Evolutionary conservation across 1,140 invertebrate genomes (phyloP), one percentile per base, ranked within the genome.

Genomic region (Bombyx mandarina): DNA sequence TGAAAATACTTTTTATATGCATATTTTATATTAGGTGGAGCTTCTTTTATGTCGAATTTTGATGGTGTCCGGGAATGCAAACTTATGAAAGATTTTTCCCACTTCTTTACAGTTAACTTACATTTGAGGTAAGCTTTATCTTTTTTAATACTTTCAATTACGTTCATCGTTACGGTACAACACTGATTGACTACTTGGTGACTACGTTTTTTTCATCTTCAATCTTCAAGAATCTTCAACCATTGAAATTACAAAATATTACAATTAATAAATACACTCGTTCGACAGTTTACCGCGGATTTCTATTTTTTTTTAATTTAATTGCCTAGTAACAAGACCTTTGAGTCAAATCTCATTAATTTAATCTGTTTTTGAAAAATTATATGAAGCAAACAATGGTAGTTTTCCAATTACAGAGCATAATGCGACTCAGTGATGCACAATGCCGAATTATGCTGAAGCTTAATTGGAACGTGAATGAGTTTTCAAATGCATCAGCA

Each of bases 1-100:
- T 93, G 90, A 87, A 93, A 95, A 79, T 96, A 96, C 65, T 91
- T 92, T 82, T 93, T 94, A 66, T 96, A 96, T 0, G 94, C 93
- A 71, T 93, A 89, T 69, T 91, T 90, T 48, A 95, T 93, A 56
- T 91, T 89, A 45, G 83, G 71, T 18, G 92, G 90, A 26, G 94
- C 94, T 79, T 91, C 91, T 68, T 91, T 91, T 48, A 96, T 95
- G 74, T 96, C 94, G 77, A 92, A 90, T 92, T 94, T 95, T 1
- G 91, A 93, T 2, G 94, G 94, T 62, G 91, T 90, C 22, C 93
- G 88, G 49, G 90, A 90, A 78, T 92, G 77, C 66, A 90, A 90
- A 67, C 91, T 90, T 69, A 91, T 93, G 72, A 95, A 95, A 49
- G 93, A 88, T 66, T 91, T 93, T 82, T 95, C 94, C 94, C 94